Percentiles rank a stretch among this genome's conserved stretches.
Conservation (phyloP, 2,797 vertebrate species). For the Sandelia bainsii region DNA sequence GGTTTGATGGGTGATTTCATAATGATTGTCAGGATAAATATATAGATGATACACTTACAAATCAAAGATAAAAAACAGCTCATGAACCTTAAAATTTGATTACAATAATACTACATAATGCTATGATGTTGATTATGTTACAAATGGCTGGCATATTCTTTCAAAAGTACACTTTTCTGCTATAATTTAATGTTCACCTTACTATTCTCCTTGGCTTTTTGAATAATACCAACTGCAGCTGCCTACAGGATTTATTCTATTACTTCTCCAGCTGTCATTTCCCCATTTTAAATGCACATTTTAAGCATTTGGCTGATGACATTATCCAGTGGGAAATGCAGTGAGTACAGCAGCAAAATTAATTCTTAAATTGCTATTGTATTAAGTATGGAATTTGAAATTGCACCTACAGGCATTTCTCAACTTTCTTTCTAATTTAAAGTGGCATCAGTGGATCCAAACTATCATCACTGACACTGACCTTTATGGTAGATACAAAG, state of each 20-base stretch:
- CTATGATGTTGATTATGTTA: neutral
- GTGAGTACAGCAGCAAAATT: slow-evolving; percentile 1
- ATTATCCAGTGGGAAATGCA: slow-evolving; percentile 11
- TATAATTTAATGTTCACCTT: neutral
- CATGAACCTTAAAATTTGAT: neutral
- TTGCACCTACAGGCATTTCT: neutral
- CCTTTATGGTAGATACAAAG: neutral
- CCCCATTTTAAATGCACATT: slow-evolving; percentile 22
- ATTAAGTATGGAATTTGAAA: slow-evolving; percentile 1
- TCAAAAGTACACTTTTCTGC: neutral
- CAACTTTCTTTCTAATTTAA: neutral
- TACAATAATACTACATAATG: neutral
- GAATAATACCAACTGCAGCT: neutral
- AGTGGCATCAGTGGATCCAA: neutral
- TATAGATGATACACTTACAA: neutral
- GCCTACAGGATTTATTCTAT: neutral
- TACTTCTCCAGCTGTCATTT: slow-evolving; percentile 20
- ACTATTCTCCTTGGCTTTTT: neutral
- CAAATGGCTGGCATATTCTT: neutral
- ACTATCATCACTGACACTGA: neutral
- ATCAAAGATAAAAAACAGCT: neutral
- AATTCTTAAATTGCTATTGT: neutral
- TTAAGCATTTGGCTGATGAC: slow-evolving; percentile 5
- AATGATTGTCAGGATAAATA: slow-evolving; percentile 1
- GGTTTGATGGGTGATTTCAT: neutral